These are phyloP conservation scores for Trichomycterus rosablanca DNA, from an alignment of 2,113 vertebrate genomes.

Conservation along the genomic window DNA sequence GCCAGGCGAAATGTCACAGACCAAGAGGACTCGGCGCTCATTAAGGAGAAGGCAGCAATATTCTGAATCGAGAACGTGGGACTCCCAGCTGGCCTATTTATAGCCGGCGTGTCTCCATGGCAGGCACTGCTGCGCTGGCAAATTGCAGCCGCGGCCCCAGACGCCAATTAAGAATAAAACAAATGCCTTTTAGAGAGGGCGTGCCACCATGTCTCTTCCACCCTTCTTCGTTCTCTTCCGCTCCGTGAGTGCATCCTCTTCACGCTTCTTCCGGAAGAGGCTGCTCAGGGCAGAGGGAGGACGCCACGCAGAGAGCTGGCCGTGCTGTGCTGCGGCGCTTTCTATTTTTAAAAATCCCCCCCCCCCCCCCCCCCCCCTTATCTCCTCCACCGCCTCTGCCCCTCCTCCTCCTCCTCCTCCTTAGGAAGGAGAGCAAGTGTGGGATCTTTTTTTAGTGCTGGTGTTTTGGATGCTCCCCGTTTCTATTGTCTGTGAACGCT, in stretches of 20 bases:
- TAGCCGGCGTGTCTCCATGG: conserved; percentile 72
- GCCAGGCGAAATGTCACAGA: conserved; percentile 62
- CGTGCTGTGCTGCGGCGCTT: conserved; percentile 51
- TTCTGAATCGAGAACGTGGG: conserved; percentile 77
- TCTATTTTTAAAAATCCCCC: conserved; percentile 66
- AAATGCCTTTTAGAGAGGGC: conserved; percentile 69
- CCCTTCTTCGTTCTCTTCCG: conserved; percentile 38
- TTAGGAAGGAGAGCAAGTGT: conserved; percentile 60
- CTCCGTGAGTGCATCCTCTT: conserved; percentile 45
- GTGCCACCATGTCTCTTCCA: conserved; percentile 50
- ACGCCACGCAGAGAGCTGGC: conserved; percentile 55
- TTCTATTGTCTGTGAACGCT: conserved; percentile 21
- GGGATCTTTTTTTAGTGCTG: conserved; percentile 52
- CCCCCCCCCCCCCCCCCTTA: neutral
- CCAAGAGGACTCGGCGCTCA: conserved; percentile 70
- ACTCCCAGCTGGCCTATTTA: conserved; percentile 74
- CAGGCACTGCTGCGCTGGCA: conserved; percentile 64
- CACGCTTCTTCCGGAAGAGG: conserved; percentile 55
- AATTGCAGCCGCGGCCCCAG: conserved; percentile 71
- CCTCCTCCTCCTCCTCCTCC: conserved; percentile 21
- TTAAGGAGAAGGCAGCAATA: conserved; percentile 77
- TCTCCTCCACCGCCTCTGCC: neutral
- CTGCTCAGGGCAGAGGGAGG: conserved; percentile 53
- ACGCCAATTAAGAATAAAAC: conserved; percentile 78
- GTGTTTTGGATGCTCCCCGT: conserved; percentile 42